Evolutionary conservation across 2,888 invertebrate species (phyloP), one percentile per base, ranked within the genome.

Genomic region (Girardia tigrina): DNA sequence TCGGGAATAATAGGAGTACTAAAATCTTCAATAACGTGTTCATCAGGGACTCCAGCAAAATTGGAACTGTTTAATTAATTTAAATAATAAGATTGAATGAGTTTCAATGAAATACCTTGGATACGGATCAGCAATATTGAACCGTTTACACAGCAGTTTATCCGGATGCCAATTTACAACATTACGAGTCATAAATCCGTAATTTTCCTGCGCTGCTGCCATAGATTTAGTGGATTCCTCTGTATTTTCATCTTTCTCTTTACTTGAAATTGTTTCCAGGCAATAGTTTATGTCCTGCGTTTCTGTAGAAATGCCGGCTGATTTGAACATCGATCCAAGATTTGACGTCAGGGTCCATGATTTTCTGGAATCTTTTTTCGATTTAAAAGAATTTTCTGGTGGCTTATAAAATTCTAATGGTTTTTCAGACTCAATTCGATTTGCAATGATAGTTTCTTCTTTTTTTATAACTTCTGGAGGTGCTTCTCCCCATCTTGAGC

Each of bases 91-190:
- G 16, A 12, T 8, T n/a, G n/a, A n/a, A n/a, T n/a, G 36, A 12
- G 36, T 36, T 36, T 72, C 23, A n/a, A 36, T n/a, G n/a, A n/a
- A n/a, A n/a, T n/a, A n/a, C n/a, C n/a, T 88, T 29, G 87, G 87
- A 78, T 88, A 89, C 0, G 94, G 91, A 82, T 94, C 90, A 0
- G 93, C 91, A 28, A 98, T 88, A 82, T 98, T 97, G 82, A 95
- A 97, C 70, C 94, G 86, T 83, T 91, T 92, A 82, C 92, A 94
- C 0, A 99, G 86, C 6, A 91, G 82, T 69, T 88, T 85, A 78
- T 89, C 88, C 0, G 97, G 97, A 78, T 89, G 88, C 97, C 97
- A 98, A 70, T 88, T 86, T 56, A 79, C 8, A n/a, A 76, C 27
- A 1, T 71, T 28, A 4, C 77, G 77, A 26, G 77, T 77, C 6